Percentiles rank a stretch among this genome's conserved stretches.
phyloP scores from a whole-genome alignment of 2,113 vertebrate species.

The Campylorhamphus procurvoides region DNA sequence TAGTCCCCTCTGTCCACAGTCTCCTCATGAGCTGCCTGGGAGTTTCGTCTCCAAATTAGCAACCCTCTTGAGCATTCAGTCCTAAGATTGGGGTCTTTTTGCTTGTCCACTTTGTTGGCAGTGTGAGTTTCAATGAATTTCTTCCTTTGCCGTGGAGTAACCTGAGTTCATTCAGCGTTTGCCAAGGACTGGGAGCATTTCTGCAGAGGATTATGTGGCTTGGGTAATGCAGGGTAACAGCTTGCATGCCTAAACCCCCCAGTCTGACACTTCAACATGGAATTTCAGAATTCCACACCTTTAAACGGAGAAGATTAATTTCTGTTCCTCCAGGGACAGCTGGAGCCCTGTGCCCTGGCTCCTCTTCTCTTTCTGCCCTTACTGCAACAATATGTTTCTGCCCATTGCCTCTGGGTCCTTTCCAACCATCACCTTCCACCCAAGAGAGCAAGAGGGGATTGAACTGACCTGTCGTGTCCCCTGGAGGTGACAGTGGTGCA shows the following conservation, averaged over 20 bases:
- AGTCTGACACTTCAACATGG: neutral
- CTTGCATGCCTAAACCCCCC: neutral
- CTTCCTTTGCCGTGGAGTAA: fast-evolving
- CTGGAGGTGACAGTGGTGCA: neutral
- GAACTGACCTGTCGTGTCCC: neutral
- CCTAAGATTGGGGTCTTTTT: neutral
- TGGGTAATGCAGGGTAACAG: neutral
- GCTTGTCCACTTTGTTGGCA: neutral
- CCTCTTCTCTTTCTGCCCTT: neutral
- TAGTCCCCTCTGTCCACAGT: neutral
- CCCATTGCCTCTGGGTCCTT: neutral
- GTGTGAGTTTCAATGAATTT: neutral
- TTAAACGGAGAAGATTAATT: neutral
- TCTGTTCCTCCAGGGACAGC: neutral
- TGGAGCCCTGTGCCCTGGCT: neutral
- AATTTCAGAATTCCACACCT: neutral
- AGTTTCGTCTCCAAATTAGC: no score
- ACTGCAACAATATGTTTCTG: neutral
- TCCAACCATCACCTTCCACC: neutral
- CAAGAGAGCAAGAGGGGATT: neutral
- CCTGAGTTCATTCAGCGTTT: fast-evolving
- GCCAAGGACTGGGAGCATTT: neutral
- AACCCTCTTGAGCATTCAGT: fast-evolving
- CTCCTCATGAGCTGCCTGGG: neutral
- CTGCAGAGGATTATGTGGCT: neutral